Evolutionary conservation across 2,113 vertebrate genomes (phyloP).

Genomic region (Mohoua ochrocephala): DNA sequence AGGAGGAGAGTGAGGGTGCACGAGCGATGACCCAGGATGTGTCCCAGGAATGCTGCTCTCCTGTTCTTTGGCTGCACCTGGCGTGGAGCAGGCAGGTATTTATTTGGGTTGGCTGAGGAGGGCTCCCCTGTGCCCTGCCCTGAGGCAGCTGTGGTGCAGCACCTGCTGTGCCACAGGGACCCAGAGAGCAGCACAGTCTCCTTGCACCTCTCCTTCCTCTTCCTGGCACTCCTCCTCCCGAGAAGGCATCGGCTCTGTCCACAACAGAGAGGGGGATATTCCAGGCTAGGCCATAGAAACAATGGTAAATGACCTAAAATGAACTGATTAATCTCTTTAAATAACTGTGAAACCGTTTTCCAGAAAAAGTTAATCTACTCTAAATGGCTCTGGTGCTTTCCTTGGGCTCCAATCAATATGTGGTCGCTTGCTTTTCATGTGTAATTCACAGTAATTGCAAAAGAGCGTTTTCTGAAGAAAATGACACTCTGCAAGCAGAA

Average conservation of each 20-base stretch:
- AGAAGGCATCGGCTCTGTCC: not conserved
- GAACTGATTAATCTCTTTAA: slow-evolving; percentile 73
- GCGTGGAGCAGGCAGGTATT: not conserved
- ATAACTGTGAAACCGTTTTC: slow-evolving; percentile 64
- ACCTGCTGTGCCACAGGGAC: not conserved
- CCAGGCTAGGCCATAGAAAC: not conserved
- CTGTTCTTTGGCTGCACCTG: not conserved
- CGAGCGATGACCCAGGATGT: accelerated
- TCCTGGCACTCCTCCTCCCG: not conserved
- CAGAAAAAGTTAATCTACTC: slow-evolving; percentile 71
- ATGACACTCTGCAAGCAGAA: slow-evolving; percentile 58
- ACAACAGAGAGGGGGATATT: accelerated
- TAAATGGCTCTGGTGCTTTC: slow-evolving; percentile 69
- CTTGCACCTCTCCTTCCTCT: not conserved
- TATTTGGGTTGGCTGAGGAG: not conserved
- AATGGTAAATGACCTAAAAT: slow-evolving; percentile 38
- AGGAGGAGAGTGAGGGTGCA: not conserved
- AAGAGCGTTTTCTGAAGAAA: slow-evolving; percentile 55
- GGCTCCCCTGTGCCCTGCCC: not conserved
- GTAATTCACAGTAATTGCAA: slow-evolving; percentile 73
- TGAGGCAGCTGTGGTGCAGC: not conserved
- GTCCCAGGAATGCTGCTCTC: not conserved
- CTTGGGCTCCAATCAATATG: slow-evolving; percentile 65
- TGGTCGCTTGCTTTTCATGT: slow-evolving; percentile 46
- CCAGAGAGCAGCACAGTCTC: not conserved